Evolutionary conservation across 2,113 vertebrate genomes (phyloP), one percentile per base, ranked within the genome.

Genomic region (Cyanistes caeruleus): DNA sequence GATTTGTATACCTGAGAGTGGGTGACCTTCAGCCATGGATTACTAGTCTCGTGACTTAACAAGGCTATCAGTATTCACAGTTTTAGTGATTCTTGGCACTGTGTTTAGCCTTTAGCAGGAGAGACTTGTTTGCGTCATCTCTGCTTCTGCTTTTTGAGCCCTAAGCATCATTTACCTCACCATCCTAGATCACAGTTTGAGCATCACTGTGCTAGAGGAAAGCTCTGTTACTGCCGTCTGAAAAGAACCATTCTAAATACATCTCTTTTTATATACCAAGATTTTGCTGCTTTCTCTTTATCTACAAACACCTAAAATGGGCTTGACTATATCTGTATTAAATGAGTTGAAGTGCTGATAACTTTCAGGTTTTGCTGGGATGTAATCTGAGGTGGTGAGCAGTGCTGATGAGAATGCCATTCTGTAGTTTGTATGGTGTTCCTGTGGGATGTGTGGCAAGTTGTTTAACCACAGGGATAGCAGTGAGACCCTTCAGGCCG

Each of bases 111-210:
- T 84, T 68, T 30, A 25, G 11, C 4, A 13, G 60, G 65, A 58
- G 49, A 39, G 3, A 19, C 5, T 51, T 52, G 4, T n/a, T 9
- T 91, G 24, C 6, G 37, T 85, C 55, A 65, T 10, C 20, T 72
- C 19, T 91, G 24, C 13, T 52, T 75, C 20, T 90, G 10, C 23
- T 76, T 59, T 84, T 7, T 67, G 8, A 87, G 25, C 43, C 4
- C 0, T 35, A 39, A 82, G 7, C 2, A 1, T 73, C 0, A 0
- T 78, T 93, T 63, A 13, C 48, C 10, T 2, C 30, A 44, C 11
- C 27, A 39, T 63, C 19, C 10, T 35, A 35, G 23, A 19, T 92
- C 20, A 43, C 15, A 74, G 5, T 48, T 73, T 25, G 41, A 80
- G 4, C 11, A 27, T 44, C 19, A 4, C 15, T 49, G 6, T 89